Conservation (phyloP, 1,140 invertebrate species). For the Melitaea cinxia region DNA sequence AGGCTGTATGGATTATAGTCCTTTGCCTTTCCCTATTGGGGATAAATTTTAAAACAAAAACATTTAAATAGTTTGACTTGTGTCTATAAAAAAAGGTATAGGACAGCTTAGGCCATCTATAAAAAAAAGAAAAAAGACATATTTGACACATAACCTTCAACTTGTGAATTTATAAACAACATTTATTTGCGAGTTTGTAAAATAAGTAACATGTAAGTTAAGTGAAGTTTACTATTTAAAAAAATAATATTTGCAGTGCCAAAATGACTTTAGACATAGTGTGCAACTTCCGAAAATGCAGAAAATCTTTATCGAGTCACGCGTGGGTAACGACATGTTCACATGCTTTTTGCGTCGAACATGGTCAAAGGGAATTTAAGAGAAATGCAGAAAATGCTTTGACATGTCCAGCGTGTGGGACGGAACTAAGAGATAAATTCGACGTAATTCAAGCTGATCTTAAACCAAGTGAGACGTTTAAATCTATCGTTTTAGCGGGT, state of each 20-base stretch:
- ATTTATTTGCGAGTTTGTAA: too few relatives aligned
- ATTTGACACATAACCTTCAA: constrained; percentile 1
- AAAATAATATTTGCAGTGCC: background rate
- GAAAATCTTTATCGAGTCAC: constrained; percentile 72
- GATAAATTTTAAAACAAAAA: too few relatives aligned
- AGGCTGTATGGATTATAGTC: too few relatives aligned
- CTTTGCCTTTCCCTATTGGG: too few relatives aligned
- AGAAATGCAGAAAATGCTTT: constrained; percentile 70
- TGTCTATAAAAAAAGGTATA: background rate
- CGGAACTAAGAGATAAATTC: constrained; percentile 76
- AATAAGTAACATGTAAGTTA: too few relatives aligned
- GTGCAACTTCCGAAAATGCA: constrained; percentile 81
- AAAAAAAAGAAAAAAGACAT: background rate
- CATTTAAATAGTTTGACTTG: too few relatives aligned
- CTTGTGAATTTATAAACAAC: background rate
- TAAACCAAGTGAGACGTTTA: constrained; percentile 77
- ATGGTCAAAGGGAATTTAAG: constrained; percentile 78
- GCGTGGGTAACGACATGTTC: constrained; percentile 83
- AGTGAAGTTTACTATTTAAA: background rate
- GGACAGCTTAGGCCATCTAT: background rate
- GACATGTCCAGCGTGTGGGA: constrained; percentile 78
- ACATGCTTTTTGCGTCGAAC: constrained; percentile 81
- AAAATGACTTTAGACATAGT: constrained; percentile 72
- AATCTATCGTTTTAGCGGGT: constrained; percentile 79
- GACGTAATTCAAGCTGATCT: constrained; percentile 82